phyloP scores from a whole-genome alignment of 2,888 invertebrate species.

The Ornithoptera alexandrae region DNA sequence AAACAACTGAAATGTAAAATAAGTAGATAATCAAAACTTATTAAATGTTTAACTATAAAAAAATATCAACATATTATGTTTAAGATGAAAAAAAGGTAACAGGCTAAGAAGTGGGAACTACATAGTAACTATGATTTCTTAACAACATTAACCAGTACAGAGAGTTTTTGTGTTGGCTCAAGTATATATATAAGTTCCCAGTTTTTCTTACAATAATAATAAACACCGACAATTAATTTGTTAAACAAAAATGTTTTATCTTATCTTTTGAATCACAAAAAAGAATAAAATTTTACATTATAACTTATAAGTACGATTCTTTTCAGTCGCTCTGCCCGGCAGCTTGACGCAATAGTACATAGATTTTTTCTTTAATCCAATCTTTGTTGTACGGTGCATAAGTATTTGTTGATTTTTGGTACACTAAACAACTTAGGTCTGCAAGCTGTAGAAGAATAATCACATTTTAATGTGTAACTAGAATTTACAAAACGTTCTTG shows the following conservation, averaged over 20 bases:
- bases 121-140: too few species aligned
- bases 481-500: background rate
- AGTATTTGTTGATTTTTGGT: slow-evolving; percentile 96
- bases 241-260: background rate
- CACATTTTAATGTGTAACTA: background rate
- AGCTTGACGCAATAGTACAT: slow-evolving; percentile 95
- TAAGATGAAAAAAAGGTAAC: too few species aligned
- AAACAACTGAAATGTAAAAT: too few species aligned
- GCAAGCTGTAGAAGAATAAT: slow-evolving; percentile 80
- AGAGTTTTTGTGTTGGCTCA: too few species aligned
- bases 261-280: background rate
- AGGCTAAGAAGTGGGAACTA: too few species aligned
- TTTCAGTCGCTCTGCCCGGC: slow-evolving; percentile 81
- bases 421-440: slow-evolving; percentile 97
- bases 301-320: slow-evolving; percentile 12
- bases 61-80: too few species aligned
- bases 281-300: slow-evolving; percentile 18
- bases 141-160: too few species aligned
- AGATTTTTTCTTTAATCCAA: slow-evolving; percentile 99
- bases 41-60: too few species aligned
- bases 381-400: slow-evolving; percentile 99
- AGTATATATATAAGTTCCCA: too few species aligned
- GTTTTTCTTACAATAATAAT: too few species aligned
- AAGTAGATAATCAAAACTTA: too few species aligned
- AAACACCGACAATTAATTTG: background rate